Base-by-base conservation (phyloP, 2,888 invertebrate genomes). In the Philopedon plagiatum region DNA sequence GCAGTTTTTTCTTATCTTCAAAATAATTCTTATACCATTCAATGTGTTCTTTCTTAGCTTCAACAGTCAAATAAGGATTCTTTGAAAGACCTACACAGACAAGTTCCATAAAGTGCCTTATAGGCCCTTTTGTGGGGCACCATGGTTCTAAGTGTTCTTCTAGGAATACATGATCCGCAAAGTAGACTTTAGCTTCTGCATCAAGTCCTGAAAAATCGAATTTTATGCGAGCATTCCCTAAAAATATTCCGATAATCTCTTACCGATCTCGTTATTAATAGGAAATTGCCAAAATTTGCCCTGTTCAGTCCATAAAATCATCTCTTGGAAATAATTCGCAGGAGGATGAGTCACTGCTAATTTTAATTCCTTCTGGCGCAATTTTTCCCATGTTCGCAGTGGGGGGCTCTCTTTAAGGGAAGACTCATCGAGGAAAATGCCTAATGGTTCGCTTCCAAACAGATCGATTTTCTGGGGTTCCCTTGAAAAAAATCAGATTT, bases 261-360 rank as follows among this genome's bases (percentile, higher is more conserved):
- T 85, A 93, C 96, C 98, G 89, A 95, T 94, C 86, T 99, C 99
- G 87, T 99, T 99, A 85, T 99, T 90, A 74, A 99, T 96, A 1
- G 99, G 99, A 84, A 98, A 99, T 76, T 92, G 91, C 99, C 99
- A 99, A 11, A 98, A 85, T 86, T 97, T 98, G 44, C 96, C 97
- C 84, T 96, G 92, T 65, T 96, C 91, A 0, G 99, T 99, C 98
- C 97, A 98, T 61, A 91, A 83, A 54, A 95, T 93, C 92, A 97
- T 93, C 86, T 99, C 96, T 85, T 99, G 94, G 84, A 95, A 98
- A 81, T 93, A 93, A 87, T 98, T 99, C 7, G 88, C 84, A 0
- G 97, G 96, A 0, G 94, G 92, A 83, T 92, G 92, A 0, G 91
- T 88, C 0, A 91, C 87, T 0, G 90, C 86, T 63, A 93, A 78